These are phyloP conservation scores for Steromphala cineraria DNA, from an alignment of 2,888 invertebrate species.

Conservation along the genomic window DNA sequence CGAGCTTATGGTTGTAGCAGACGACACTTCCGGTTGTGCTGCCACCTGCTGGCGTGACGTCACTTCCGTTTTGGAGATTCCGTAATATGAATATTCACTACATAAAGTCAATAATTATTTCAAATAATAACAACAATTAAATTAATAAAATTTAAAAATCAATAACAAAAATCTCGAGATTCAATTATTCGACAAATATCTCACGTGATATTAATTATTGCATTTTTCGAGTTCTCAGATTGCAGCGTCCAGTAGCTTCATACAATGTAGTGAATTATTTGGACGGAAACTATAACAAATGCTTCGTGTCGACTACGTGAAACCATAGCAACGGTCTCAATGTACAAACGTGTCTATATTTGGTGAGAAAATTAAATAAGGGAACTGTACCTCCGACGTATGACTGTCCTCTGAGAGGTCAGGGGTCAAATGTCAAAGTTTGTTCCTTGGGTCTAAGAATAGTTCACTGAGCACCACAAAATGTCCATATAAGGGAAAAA, in stretches of 20 bases:
- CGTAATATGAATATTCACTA: not conserved
- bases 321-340: slow-evolving; percentile 12
- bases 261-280: not conserved
- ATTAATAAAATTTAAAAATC: slow-evolving; percentile 1
- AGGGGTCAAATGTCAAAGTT: slow-evolving; percentile 10
- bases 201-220: not conserved
- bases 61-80: slow-evolving; percentile 15
- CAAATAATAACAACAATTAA: slow-evolving; percentile 1
- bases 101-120: not conserved
- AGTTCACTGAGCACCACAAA: slow-evolving; percentile 16
- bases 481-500: not conserved
- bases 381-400: slow-evolving; percentile 8
- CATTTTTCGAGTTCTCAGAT: not conserved
- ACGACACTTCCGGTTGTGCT: slow-evolving; percentile 6
- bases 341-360: slow-evolving; percentile 1
- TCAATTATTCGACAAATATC: not conserved
- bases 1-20: slow-evolving; percentile 12
- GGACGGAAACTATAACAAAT: slow-evolving; percentile 14
- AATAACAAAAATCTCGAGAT: not conserved
- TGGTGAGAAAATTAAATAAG: not conserved
- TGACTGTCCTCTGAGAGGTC: slow-evolving; percentile 7
- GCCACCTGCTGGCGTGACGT: not conserved
- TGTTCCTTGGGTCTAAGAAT: not conserved
- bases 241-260: not conserved
- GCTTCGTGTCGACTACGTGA: slow-evolving; percentile 10